phyloP scores from a whole-genome alignment of 2,113 vertebrate genomes.

The Mesoclemmys tuberculata region DNA sequence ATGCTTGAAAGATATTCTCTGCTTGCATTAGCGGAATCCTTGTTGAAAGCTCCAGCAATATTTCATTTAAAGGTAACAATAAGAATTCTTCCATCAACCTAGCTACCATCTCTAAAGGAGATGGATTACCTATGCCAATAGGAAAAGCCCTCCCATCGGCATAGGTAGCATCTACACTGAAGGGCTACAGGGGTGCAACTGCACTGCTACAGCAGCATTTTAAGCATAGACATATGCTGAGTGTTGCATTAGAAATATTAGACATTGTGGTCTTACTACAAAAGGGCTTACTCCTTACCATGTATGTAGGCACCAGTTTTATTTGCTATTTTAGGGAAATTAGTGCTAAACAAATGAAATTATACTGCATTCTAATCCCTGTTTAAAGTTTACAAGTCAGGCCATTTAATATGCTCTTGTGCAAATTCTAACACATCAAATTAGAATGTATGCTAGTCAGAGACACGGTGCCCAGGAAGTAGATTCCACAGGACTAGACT shows the following conservation, averaged over 20 bases:
- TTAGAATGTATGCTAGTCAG: neutral
- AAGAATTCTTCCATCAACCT: neutral
- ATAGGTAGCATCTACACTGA: neutral
- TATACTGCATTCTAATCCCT: neutral
- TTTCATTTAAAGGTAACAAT: neutral
- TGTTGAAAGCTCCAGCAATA: neutral
- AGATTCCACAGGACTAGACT: accelerated
- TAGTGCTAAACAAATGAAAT: too few relatives aligned
- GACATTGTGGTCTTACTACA: neutral
- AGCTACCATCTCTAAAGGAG: neutral
- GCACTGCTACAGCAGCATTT: neutral
- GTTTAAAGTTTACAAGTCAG: neutral
- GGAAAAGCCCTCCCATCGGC: neutral
- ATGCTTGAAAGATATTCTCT: neutral
- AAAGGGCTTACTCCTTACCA: neutral
- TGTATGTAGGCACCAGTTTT: neutral
- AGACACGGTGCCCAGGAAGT: neutral
- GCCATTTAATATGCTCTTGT: neutral
- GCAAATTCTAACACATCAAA: neutral
- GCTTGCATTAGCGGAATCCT: neutral
- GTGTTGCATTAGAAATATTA: neutral
- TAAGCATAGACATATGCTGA: neutral
- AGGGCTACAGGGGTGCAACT: neutral
- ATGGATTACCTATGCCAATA: neutral
- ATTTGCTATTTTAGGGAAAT: neutral